A percentile compares a stretch with the other conserved stretches of the same genome.
Evolutionary conservation across 2,113 vertebrate genomes (phyloP).

Genomic region (Thryonomys swinderianus): DNA sequence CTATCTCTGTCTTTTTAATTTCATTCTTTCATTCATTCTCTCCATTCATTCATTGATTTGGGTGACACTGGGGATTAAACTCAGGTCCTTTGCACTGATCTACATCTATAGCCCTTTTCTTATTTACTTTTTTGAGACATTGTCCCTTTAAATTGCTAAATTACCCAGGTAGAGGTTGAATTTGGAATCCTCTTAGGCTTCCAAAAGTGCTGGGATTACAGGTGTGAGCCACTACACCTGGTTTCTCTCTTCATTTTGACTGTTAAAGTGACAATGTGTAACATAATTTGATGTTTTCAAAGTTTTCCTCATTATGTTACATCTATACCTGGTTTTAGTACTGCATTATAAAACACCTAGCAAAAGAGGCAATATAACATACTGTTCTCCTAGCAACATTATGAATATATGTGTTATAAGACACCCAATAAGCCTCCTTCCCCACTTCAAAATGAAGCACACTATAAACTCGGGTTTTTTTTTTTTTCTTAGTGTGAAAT

Average conservation of each 20-base stretch:
- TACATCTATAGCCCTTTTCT: neutral
- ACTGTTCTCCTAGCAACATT: neutral
- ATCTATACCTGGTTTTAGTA: conserved; percentile 19
- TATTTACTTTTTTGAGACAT: neutral
- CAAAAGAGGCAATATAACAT: neutral
- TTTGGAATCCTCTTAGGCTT: neutral
- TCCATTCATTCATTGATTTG: neutral
- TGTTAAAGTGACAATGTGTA: conserved; percentile 44
- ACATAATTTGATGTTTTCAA: neutral
- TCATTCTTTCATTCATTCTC: neutral
- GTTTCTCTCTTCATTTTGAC: conserved; percentile 21
- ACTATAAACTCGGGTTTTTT: neutral
- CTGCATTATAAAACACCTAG: neutral
- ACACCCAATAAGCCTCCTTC: neutral
- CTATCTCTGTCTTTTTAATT: neutral
- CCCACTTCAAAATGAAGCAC: conserved; percentile 5
- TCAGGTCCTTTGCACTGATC: neutral
- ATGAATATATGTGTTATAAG: neutral
- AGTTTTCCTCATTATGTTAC: neutral
- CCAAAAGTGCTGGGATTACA: neutral
- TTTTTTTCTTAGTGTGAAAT: neutral
- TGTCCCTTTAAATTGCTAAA: neutral
- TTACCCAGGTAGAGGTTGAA: neutral
- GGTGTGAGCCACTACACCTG: no score
- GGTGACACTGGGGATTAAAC: neutral